Evolutionary conservation across 2,888 invertebrate species (phyloP), one percentile per base, ranked within the genome.

Genomic region (Maniola hyperantus): DNA sequence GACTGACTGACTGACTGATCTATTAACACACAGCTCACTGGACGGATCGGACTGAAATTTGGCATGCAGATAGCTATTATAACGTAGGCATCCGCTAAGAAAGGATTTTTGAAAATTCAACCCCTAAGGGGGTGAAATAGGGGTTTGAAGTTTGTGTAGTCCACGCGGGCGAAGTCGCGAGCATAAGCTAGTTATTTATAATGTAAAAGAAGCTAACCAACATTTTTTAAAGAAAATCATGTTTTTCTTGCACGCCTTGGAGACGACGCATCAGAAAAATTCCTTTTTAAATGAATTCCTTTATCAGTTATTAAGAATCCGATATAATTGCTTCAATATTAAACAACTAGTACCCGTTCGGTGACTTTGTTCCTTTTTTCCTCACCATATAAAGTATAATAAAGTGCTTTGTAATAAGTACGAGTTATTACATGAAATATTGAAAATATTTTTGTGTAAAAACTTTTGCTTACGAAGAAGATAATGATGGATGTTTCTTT

Each of bases 341-440:
- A 26, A 60, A 69, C 59, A 69, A 44, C 58, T 57, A 53, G 64
- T 59, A 74, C 78, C 72, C 76, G 81, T 82, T 87, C 46, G 7
- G 44, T 15, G 54, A 18, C 54, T 33, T 26, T 36, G 46, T 34
- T 34, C 18, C n/a, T 63, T 63, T 63, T 63, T 63, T 39, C 48
- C 13, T 7, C 18, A 34, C 62, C 62, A 42, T 63, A 44, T 55
- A 63, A 54, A 55, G 63, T 42, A 54, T 63, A 63, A 63, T 63
- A 63, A 36, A 54, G 54, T 55, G 46, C 63, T 63, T 63, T 63
- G 54, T 63, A 63, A 54, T 63, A 63, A 62, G 62, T 54, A 62
- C 62, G 42, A 54, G 62, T 53, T 54, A 53, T 51, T 36, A 53
- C 42, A 62, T 62, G 62, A 62, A 62, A 62, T 62, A 62, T 62